phyloP scores from a whole-genome alignment of 2,888 invertebrate genomes.

The Norana najaformis region DNA sequence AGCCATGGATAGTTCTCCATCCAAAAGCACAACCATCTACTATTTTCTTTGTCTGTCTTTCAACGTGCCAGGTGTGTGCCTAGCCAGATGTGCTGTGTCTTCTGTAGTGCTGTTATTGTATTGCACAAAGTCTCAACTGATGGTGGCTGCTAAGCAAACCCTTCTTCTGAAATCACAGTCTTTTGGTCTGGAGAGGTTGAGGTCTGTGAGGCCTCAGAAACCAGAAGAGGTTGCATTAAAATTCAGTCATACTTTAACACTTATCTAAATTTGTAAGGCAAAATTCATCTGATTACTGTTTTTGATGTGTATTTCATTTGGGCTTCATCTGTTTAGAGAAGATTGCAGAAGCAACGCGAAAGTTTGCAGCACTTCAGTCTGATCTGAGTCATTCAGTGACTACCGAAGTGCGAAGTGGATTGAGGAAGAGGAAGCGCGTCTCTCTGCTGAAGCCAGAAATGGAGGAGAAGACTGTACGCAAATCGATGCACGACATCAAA shows the following conservation, averaged over 20 bases:
- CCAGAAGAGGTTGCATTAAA: no score
- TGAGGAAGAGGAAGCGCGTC: conserved; percentile 16
- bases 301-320: background rate
- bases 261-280: background rate
- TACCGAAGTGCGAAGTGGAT: conserved; percentile 19
- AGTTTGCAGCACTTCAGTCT: conserved; percentile 84
- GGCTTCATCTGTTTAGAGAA: conserved; percentile 71
- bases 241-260: background rate
- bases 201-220: no score
- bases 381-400: conserved; percentile 73
- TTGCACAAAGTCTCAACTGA: no score
- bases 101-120: no score
- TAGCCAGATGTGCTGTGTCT: no score
- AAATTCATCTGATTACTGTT: background rate
- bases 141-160: no score
- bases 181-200: no score
- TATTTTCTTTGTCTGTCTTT: no score
- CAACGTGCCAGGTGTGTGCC: no score
- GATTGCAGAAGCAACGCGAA: conserved; percentile 92
- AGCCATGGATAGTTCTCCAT: no score
- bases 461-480: conserved; percentile 27
- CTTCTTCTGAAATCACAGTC: no score
- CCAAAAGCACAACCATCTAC: no score
- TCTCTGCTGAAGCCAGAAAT: conserved; percentile 23
- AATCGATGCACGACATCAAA: conserved; percentile 78